Evolutionary conservation across 2,797 vertebrate species (phyloP), one percentile per base, ranked within the genome.

Genomic region (Galago senegalensis): DNA sequence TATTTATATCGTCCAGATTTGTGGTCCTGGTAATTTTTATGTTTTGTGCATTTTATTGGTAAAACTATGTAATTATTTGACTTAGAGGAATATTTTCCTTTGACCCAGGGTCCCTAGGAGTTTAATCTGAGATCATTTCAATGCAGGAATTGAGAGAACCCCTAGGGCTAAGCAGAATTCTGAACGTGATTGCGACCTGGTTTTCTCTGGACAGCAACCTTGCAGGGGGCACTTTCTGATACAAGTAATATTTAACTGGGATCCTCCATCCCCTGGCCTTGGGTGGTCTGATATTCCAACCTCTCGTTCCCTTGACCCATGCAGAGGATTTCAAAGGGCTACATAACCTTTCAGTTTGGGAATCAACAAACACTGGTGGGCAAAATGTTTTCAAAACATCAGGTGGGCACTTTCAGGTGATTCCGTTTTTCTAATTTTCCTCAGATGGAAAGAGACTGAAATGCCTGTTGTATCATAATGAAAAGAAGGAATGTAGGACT

Each of bases 61-160:
- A 88, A 90, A 81, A 34, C 3, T 65, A 1, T 89, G 23, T 67
- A 7, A 60, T 77, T 69, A 70, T 89, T 95, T 93, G 69, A 79
- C 8, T 70, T 58, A 60, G 16, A 89, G 3, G 12, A 70, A 10
- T 65, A 29, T 67, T 88, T 80, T 72, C 5, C 7, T 63, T 88
- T 88, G 31, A 73, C 17, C 34, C 6, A 70, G 5, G 14, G 0
- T 40, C n/a, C 85, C 7, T 60, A 7, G 9, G 63, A 53, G 3
- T 87, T 5, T 67, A 73, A 65, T 79, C 37, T 70, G 46, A 67
- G 46, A 76, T 87, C 27, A 61, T 72, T 18, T 90, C n/a, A 29
- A 2, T 49, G 25, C 29, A 46, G 25, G 12, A 58, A 63, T 8
- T 73, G 13, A 3, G 34, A 70, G 27, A 65, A 65, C 69, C 77